Evolutionary conservation across 2,888 invertebrate species (phyloP), one percentile per base, ranked within the genome.

Genomic region (Nephrotoma appendiculata): DNA sequence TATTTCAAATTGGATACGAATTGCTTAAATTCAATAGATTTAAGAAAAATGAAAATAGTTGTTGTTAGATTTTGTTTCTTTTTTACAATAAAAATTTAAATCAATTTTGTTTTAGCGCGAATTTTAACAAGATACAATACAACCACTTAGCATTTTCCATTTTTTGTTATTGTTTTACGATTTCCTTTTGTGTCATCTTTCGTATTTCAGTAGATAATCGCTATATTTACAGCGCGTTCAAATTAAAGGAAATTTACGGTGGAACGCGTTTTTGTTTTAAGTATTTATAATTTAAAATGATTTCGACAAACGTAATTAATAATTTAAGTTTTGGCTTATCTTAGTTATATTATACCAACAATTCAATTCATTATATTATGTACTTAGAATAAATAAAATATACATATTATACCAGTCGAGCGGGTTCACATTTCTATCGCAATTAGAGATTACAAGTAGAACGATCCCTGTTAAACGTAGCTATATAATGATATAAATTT

Each of bases 1-100:
- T 71, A 71, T 84, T 84, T 84, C 84, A 84, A 84, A 84, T 84
- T 84, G 84, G 43, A 84, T 84, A 84, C 84, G 84, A 84, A 84
- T 84, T 84, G 84, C 84, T 84, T 84, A 84, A 84, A 84, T 84
- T 84, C 84, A 84, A 84, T 84, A 84, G 42, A 42, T 84, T 84
- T 15, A 43, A 42, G 43, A 42, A 43, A 84, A 42, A 12, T 15
- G 83, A 12, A 84, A 42, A 15, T 84, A 15, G 42, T 43, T 42
- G 41, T 42, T 41, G 43, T 84, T 84, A 42, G 84, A 84, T 43
- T 84, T 84, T 84, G 12, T 42, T 84, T 42, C 15, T 43, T 84
- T 42, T 84, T 84, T 42, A 84, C 41, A 41, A 11, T 31, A 31
- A 57, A 57, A 71, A 31, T 71, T 71, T 84, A 42, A 42, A 43